Conservation (phyloP, 2,888 invertebrate genomes). For the Hydroisotoma schaefferi region DNA sequence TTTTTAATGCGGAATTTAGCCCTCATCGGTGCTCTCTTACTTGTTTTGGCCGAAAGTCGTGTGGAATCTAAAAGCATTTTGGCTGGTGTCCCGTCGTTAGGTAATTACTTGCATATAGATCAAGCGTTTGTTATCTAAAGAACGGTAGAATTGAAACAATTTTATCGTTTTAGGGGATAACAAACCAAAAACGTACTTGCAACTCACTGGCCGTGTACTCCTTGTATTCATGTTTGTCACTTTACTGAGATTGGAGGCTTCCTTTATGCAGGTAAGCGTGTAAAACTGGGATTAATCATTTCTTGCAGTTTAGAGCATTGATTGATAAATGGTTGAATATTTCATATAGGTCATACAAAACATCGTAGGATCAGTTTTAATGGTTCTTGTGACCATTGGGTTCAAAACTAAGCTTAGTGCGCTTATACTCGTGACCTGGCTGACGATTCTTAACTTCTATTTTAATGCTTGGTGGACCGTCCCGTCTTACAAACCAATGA, state of each 20-base stretch:
- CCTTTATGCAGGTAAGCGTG: conserved; percentile 72
- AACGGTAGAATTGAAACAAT: background rate
- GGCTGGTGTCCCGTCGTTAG: conserved; percentile 87
- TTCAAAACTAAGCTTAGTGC: conserved; percentile 99
- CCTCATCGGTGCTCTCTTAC: conserved; percentile 90
- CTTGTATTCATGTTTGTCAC: conserved; percentile 99
- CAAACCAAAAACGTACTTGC: conserved; percentile 93
- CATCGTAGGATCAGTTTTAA: conserved; percentile 85
- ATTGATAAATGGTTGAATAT: background rate
- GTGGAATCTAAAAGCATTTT: conserved; percentile 91
- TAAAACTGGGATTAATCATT: background rate
- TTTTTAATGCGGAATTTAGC: conserved; percentile 95
- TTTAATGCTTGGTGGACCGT: conserved; percentile 99
- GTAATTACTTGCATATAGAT: conserved; percentile 51
- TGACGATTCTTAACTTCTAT: conserved; percentile 87
- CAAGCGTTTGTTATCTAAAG: too few relatives aligned
- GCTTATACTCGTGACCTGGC: conserved; percentile 82
- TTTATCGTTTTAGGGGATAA: conserved; percentile 64
- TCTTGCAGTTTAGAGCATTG: background rate
- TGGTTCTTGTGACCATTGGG: conserved; percentile 93
- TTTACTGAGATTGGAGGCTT: conserved; percentile 85
- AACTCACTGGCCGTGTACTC: conserved; percentile 89
- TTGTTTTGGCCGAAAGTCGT: conserved; percentile 93
- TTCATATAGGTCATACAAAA: conserved; percentile 77
- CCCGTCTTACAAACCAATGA: conserved; percentile 87